phyloP scores from a whole-genome alignment of 2,113 vertebrate species.

The Bubo bubo region DNA sequence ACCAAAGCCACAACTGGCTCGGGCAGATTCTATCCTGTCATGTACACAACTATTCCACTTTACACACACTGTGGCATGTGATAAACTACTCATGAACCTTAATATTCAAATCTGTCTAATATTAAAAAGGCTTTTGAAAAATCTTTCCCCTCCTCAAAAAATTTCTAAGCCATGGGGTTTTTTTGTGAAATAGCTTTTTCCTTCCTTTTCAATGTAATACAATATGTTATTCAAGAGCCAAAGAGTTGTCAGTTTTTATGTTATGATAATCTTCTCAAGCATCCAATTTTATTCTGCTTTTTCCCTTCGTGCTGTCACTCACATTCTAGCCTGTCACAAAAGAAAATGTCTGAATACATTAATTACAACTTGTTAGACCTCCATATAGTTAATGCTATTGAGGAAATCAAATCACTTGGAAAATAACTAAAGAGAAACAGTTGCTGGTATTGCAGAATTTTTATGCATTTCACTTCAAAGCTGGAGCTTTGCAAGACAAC shows the following conservation, averaged over 20 bases:
- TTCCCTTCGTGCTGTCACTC: constrained; percentile 26
- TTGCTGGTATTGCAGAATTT: constrained; percentile 11
- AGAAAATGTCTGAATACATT: constrained; percentile 44
- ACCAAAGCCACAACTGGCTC: rapidly evolving
- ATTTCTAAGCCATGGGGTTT: neutral
- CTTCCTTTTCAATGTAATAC: neutral
- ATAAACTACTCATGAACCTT: neutral
- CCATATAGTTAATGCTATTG: constrained; percentile 39
- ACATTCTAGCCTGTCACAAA: constrained; percentile 39
- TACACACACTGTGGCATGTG: rapidly evolving
- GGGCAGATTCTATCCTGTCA: rapidly evolving
- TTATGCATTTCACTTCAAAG: neutral
- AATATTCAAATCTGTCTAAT: neutral
- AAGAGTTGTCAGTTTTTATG: constrained; percentile 39
- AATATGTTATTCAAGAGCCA: neutral
- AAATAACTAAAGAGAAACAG: constrained; percentile 55
- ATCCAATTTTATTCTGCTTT: neutral
- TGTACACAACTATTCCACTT: rapidly evolving
- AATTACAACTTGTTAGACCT: constrained; percentile 57
- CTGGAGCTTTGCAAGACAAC: constrained; percentile 19
- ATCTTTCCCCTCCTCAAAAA: neutral
- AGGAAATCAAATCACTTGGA: constrained; percentile 59
- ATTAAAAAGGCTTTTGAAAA: neutral
- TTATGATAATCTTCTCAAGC: constrained; percentile 33
- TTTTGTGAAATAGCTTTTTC: constrained; percentile 3